A percentile compares a stretch with the other conserved stretches of the same genome.
Conservation (phyloP, 2,888 invertebrate species). For the Synanthedon vespiformis region DNA sequence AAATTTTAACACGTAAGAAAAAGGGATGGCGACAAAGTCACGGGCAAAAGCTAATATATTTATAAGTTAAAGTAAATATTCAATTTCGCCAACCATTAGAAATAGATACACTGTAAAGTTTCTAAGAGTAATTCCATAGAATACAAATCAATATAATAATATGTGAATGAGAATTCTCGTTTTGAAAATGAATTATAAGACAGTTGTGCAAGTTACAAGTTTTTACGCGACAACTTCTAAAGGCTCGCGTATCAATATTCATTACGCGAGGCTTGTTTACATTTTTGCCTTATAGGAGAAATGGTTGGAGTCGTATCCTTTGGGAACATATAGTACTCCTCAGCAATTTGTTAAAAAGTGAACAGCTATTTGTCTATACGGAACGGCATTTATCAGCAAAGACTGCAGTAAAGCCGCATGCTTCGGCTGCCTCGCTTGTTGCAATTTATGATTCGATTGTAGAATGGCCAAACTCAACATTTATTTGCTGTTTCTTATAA, state of each 20-base stretch:
- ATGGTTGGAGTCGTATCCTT: conserved; percentile 22
- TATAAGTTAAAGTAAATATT: too few species aligned
- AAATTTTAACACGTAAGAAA: too few species aligned
- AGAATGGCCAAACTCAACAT: conserved; percentile 10
- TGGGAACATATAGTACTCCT: conserved; percentile 19
- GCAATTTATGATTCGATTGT: conserved; percentile 41
- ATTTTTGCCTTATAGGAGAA: conserved; percentile 33
- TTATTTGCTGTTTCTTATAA: conserved; percentile 16
- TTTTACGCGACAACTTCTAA: conserved; percentile 24
- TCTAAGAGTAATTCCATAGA: background rate
- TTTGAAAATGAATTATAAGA: conserved; percentile 8
- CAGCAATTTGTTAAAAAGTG: conserved; percentile 40
- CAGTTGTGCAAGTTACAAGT: conserved; percentile 5
- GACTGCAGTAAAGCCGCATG: conserved; percentile 19
- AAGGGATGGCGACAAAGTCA: too few species aligned
- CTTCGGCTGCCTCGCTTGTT: conserved; percentile 17
- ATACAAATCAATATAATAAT: background rate
- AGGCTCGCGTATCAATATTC: conserved; percentile 37
- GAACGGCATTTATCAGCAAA: conserved; percentile 38
- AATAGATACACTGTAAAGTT: background rate
- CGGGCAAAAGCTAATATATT: too few species aligned
- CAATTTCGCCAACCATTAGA: too few species aligned
- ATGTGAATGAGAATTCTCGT: conserved; percentile 6
- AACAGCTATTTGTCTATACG: conserved; percentile 47
- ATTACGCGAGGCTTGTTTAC: conserved; percentile 30